Evolutionary conservation across 2,797 vertebrate genomes (phyloP).

Genomic region (Sebastes flavidus): DNA sequence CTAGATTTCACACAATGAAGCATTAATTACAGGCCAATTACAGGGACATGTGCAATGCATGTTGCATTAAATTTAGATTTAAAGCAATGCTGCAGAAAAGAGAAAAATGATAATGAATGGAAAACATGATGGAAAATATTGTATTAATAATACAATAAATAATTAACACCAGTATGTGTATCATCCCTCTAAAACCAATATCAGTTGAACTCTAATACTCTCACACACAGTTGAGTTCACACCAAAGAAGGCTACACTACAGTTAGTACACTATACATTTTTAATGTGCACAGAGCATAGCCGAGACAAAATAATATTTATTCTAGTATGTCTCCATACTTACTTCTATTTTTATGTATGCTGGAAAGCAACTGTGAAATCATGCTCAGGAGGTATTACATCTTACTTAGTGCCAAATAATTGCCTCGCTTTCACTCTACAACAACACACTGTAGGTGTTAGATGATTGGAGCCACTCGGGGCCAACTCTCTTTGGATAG

Average conservation of each 20-base stretch:
- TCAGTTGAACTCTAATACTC: neutral
- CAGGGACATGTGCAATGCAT: neutral
- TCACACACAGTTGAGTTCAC: neutral
- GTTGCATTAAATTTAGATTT: neutral
- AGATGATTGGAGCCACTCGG: neutral
- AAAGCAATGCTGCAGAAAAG: neutral
- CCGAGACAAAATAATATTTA: conserved; percentile 25
- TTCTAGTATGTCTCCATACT: conserved; percentile 13
- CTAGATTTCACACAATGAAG: neutral
- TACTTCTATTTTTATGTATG: neutral
- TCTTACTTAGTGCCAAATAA: neutral
- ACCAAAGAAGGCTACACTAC: neutral
- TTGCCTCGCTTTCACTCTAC: neutral
- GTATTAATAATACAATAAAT: neutral
- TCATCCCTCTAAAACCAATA: conserved; percentile 1
- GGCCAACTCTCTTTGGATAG: neutral
- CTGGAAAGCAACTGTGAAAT: neutral
- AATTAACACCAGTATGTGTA: neutral
- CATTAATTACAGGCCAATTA: neutral
- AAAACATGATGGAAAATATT: neutral
- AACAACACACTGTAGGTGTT: neutral
- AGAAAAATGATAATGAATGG: accelerated
- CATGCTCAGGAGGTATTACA: neutral
- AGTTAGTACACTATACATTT: conserved; percentile 23
- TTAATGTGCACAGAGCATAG: conserved; percentile 1